These are phyloP conservation scores for Pseudonaja textilis DNA, from an alignment of 2,113 vertebrate species.

Conservation along the genomic window DNA sequence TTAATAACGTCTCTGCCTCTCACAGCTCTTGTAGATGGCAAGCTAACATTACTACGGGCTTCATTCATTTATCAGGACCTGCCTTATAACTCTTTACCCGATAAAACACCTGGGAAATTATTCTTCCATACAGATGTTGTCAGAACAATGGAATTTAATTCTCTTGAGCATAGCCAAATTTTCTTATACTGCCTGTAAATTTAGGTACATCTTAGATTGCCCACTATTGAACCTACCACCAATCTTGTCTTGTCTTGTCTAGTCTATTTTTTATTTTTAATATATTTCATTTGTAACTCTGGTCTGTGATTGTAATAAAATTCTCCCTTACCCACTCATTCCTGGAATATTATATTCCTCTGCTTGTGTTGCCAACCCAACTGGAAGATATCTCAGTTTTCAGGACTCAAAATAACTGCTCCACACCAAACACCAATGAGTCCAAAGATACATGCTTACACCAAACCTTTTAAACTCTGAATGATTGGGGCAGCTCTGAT, in stretches of 20 bases:
- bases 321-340: background rate
- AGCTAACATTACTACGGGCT: background rate
- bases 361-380: background rate
- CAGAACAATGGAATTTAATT: background rate
- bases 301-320: background rate
- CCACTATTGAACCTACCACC: background rate
- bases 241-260: background rate
- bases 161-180: background rate
- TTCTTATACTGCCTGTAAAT: background rate
- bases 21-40: background rate
- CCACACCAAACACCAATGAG: background rate
- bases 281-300: background rate
- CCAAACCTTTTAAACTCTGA: background rate
- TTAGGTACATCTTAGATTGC: background rate
- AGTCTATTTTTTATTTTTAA: background rate
- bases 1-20: background rate
- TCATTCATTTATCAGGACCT: background rate
- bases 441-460: background rate
- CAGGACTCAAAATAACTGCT: background rate
- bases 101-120: background rate
- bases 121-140: background rate
- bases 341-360: background rate
- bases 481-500: background rate
- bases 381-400: background rate
- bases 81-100: background rate